Conservation (phyloP, 64 coral and sea anemone species). For the Pocillopora damicornis region DNA sequence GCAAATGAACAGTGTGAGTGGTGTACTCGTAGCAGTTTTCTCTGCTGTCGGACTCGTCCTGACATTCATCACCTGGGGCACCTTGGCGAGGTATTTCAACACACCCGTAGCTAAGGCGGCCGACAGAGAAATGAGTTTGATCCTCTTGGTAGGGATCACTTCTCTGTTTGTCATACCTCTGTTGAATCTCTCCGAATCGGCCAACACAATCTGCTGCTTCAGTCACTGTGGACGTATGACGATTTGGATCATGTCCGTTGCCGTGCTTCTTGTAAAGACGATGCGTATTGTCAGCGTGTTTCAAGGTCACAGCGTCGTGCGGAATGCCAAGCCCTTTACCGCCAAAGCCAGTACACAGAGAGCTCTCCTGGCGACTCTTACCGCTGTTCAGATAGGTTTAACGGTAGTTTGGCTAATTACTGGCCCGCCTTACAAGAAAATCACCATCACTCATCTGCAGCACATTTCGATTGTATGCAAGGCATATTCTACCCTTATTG, state of each 20-base stretch:
- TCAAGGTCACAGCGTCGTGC: background rate
- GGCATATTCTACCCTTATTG: background rate
- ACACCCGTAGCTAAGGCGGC: slow-evolving; percentile 44
- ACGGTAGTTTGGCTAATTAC: slow-evolving; percentile 9
- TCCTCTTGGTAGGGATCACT: slow-evolving; percentile 16
- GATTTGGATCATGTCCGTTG: slow-evolving; percentile 29
- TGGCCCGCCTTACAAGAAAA: slow-evolving; percentile 42
- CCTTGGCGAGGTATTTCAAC: background rate
- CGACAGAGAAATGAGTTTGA: slow-evolving; percentile 35
- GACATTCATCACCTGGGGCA: background rate
- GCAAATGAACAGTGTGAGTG: slow-evolving; percentile 4
- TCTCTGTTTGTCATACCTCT: slow-evolving; percentile 31
- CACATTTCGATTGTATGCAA: slow-evolving; percentile 25
- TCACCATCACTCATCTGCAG: slow-evolving; percentile 17
- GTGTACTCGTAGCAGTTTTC: background rate
- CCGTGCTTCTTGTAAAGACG: slow-evolving; percentile 48
- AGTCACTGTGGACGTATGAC: slow-evolving; percentile 23
- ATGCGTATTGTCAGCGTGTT: slow-evolving; percentile 37
- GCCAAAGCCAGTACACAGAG: slow-evolving; percentile 23
- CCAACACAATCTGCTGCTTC: slow-evolving; percentile 2
- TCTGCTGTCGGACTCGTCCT: slow-evolving; percentile 1
- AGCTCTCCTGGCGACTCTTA: background rate
- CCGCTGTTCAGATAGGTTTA: slow-evolving; percentile 22
- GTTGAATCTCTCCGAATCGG: slow-evolving; percentile 17
- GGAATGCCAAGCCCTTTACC: slow-evolving; percentile 27